phyloP scores from a whole-genome alignment of 2,797 vertebrate genomes.

The Mionectes olivaceus region DNA sequence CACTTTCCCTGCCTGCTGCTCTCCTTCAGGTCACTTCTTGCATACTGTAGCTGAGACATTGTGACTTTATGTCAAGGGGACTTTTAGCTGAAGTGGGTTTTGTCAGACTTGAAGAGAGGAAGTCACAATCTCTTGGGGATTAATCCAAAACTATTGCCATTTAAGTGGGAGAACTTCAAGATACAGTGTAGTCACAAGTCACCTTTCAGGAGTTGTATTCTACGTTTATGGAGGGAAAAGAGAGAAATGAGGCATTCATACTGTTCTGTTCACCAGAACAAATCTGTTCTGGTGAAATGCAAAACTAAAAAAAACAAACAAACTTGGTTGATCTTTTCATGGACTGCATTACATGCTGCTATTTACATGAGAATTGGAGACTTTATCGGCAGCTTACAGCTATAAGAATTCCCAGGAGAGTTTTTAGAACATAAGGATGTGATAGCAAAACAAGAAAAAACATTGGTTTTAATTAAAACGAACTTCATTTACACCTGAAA shows the following conservation, averaged over 20 bases:
- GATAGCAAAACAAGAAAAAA: background rate
- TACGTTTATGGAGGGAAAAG: background rate
- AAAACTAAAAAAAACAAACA: background rate
- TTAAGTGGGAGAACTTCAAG: background rate
- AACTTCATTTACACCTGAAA: background rate
- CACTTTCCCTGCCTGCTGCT: rapidly evolving
- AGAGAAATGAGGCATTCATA: background rate
- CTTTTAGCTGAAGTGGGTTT: background rate
- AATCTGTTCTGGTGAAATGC: background rate
- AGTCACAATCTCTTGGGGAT: background rate
- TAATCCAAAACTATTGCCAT: background rate
- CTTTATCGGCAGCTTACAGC: background rate
- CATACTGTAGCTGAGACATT: background rate
- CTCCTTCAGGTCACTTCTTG: background rate
- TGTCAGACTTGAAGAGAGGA: background rate
- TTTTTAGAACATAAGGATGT: background rate
- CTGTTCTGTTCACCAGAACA: background rate
- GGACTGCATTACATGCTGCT: background rate
- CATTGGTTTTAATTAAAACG: background rate
- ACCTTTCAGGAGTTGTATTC: background rate
- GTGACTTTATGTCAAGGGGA: background rate
- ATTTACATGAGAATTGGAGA: background rate
- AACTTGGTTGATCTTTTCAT: background rate
- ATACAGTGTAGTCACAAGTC: background rate
- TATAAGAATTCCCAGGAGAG: background rate